Conservation (phyloP, 2,888 invertebrate genomes). For the Geotrupes spiniger region DNA sequence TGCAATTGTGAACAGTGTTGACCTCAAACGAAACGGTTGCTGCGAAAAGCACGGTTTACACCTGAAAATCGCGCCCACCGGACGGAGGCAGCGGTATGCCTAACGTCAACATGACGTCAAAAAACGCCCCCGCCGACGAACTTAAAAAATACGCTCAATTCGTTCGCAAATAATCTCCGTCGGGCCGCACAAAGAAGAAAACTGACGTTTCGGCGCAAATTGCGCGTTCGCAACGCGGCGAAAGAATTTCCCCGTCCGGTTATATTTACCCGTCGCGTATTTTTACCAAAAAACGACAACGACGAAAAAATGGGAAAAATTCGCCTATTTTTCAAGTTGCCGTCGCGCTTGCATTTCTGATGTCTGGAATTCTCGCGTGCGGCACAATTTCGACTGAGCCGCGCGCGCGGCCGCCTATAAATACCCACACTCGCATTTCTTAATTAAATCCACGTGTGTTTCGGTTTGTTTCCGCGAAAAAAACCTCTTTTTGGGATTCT, state of each 20-base stretch:
- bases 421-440: constrained; percentile 7
- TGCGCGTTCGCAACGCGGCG: too few relatives aligned
- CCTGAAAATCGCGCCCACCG: constrained; percentile 30
- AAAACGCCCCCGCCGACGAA: constrained; percentile 33
- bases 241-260: too few relatives aligned
- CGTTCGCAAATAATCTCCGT: background rate
- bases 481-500: too few relatives aligned
- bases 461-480: background rate
- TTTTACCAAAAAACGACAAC: too few relatives aligned
- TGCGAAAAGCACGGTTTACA: constrained; percentile 24
- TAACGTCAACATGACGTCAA: constrained; percentile 39
- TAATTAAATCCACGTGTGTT: constrained; percentile 13
- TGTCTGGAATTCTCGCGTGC: constrained; percentile 3
- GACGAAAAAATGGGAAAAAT: too few relatives aligned
- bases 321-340: background rate
- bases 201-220: too few relatives aligned
- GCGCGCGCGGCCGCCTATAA: constrained; percentile 10
- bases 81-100: constrained; percentile 33
- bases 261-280: too few relatives aligned
- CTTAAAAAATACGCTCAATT: constrained; percentile 18
- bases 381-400: constrained; percentile 6
- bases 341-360: constrained; percentile 3
- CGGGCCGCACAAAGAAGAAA: too few relatives aligned
- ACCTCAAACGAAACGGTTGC: constrained; percentile 10
- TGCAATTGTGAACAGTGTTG: constrained; percentile 8